Conservation (phyloP, 2,888 invertebrate genomes). For the Ariolimax columbianus region DNA sequence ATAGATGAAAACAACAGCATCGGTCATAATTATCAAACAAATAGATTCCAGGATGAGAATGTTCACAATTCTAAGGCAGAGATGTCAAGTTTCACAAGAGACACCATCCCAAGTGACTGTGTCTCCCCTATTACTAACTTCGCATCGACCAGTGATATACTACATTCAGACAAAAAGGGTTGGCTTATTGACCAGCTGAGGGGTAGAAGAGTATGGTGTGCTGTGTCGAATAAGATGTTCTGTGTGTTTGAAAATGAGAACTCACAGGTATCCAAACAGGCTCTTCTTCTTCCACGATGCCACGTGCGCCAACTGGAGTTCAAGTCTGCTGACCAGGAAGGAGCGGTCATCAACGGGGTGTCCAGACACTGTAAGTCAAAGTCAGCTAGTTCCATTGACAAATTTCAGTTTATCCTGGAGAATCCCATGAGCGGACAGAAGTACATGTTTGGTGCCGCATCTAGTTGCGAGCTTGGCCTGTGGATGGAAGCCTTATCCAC, state of each 20-base stretch:
- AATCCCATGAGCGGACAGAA: conserved; percentile 62
- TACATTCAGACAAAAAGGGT: conserved; percentile 65
- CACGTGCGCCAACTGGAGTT: conserved; percentile 65
- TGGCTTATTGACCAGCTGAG: conserved; percentile 68
- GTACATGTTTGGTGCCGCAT: conserved; percentile 64
- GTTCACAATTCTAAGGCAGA: background rate
- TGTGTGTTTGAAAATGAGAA: conserved; percentile 67
- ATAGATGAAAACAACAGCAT: background rate
- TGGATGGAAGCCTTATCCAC: conserved; percentile 63
- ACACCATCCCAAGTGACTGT: conserved; percentile 26
- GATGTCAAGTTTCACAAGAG: conserved; percentile 28
- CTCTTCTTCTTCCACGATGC: conserved; percentile 66
- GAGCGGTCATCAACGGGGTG: conserved; percentile 30
- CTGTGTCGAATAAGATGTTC: conserved; percentile 68
- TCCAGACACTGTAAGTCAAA: conserved; percentile 52
- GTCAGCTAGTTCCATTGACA: conserved; percentile 65
- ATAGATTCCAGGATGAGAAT: background rate
- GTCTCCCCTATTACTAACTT: conserved; percentile 49
- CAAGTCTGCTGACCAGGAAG: conserved; percentile 62
- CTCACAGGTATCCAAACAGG: conserved; percentile 60
- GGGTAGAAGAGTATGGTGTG: conserved; percentile 65
- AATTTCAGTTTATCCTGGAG: conserved; percentile 68
- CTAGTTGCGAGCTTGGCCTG: conserved; percentile 58
- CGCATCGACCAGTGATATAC: conserved; percentile 63
- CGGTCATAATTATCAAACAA: background rate